Percentiles rank a stretch among this genome's conserved stretches.
Conservation (phyloP, 2,888 invertebrate genomes). For the Drosophila eohydei region DNA sequence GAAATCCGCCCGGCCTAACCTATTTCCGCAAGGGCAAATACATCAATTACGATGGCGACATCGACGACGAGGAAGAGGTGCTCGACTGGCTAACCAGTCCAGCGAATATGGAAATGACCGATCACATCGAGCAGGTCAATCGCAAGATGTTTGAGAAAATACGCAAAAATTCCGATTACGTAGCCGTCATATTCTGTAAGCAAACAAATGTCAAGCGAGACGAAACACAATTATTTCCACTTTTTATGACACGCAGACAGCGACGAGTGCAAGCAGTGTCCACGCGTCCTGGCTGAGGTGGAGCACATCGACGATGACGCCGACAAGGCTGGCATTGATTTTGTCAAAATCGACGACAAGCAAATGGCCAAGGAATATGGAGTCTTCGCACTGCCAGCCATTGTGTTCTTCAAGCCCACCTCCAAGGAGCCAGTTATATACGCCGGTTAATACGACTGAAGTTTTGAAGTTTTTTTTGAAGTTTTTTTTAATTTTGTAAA, state of each 20-base stretch:
- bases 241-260: constrained; percentile 88
- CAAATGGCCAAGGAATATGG: constrained; percentile 94
- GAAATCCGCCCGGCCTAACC: constrained; percentile 95
- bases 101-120: constrained; percentile 96
- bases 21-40: constrained; percentile 95
- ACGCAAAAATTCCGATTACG: constrained; percentile 93
- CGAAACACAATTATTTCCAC: neutral
- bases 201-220: constrained; percentile 54
- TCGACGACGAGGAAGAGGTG: constrained; percentile 94
- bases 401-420: constrained; percentile 94
- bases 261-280: constrained; percentile 97
- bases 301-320: constrained; percentile 98
- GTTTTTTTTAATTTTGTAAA: neutral
- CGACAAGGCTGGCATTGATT: constrained; percentile 94
- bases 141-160: constrained; percentile 97
- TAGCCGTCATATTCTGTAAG: constrained; percentile 97
- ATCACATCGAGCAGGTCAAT: constrained; percentile 96
- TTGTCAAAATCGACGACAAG: constrained; percentile 95
- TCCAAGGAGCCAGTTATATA: constrained; percentile 96
- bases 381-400: constrained; percentile 95
- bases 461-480: neutral
- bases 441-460: constrained; percentile 87
- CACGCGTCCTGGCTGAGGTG: constrained; percentile 93
- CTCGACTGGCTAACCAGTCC: constrained; percentile 97
- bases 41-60: constrained; percentile 96